Evolutionary conservation across 2,113 vertebrate genomes (phyloP), one percentile per base, ranked within the genome.

Genomic region (Bothrops jararaca): DNA sequence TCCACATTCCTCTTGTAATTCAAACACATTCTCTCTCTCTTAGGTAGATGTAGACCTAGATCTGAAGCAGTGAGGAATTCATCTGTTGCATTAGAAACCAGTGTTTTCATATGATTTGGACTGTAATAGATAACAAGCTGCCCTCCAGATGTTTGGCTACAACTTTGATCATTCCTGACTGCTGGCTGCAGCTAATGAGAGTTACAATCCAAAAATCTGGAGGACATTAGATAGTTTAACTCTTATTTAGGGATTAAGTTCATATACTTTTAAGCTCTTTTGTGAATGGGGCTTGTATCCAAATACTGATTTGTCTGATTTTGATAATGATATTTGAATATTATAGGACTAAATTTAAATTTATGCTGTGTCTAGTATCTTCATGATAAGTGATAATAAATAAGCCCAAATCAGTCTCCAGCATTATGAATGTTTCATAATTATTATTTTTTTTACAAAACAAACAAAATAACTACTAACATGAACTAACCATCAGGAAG

Each of bases 301-400:
- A 80, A 24, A 48, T 42, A 24, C 23, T 86, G 24, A 45, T 42
- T 91, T 5, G 7, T 86, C 52, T 85, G 24, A 52, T 69, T 90
- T 92, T 88, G 54, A 88, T 39, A 39, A 22, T 88, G n/a, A 5
- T 64, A 8, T 92, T 92, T 87, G 3, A 15, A 48, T 48, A 64
- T 11, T 50, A 52, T 39, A n/a, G 4, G 6, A 24, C 10, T 52
- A 0, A 4, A 39, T 0, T 0, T 85, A 10, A 39, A 7, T 22
- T 52, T 74, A 52, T 8, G 12, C 39, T 0, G 34, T 80, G 69
- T 80, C 69, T 0, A 0, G n/a, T 7, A 1, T 23, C 86, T 2
- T 1, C 1, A 1, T 24, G 1, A 34, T 50, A 39, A 39, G 5
- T 39, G 3, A 22, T 39, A 39, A 74, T 34, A 74, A 10, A 74